A percentile compares a stretch with the other conserved stretches of the same genome.
Evolutionary conservation across 2,888 invertebrate genomes (phyloP).

Genomic region (Brachynemurus nebulosus): DNA sequence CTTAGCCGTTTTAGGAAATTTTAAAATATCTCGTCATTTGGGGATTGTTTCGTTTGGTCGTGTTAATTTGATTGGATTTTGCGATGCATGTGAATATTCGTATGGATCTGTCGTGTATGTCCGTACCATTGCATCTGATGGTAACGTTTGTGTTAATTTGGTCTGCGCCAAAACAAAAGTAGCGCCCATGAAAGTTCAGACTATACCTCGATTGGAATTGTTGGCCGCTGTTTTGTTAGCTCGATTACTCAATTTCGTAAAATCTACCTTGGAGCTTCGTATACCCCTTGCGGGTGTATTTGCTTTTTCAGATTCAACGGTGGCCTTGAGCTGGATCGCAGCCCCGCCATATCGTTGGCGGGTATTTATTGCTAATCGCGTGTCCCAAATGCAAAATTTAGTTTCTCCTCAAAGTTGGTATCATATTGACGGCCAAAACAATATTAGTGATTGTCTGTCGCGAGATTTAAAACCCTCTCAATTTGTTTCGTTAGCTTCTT

Average conservation of each 20-base stretch:
- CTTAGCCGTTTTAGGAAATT: neutral
- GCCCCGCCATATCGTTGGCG: neutral
- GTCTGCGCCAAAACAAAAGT: neutral
- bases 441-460: constrained; percentile 4
- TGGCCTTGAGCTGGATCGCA: neutral
- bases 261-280: neutral
- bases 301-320: constrained; percentile 1
- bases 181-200: neutral
- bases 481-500: neutral
- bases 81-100: neutral
- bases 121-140: no score
- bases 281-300: neutral
- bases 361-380: neutral
- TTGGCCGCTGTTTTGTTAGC: neutral
- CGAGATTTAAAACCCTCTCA: neutral
- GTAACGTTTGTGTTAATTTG: neutral
- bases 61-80: neutral
- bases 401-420: neutral
- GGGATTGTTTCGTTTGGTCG: neutral
- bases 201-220: neutral
- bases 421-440: neutral
- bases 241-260: neutral
- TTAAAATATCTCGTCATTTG: constrained; percentile 1
- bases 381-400: neutral
- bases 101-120: neutral